A percentile compares a stretch with the other conserved stretches of the same genome.
Conservation (phyloP, 2,888 invertebrate species). For the Cinara cedri region DNA sequence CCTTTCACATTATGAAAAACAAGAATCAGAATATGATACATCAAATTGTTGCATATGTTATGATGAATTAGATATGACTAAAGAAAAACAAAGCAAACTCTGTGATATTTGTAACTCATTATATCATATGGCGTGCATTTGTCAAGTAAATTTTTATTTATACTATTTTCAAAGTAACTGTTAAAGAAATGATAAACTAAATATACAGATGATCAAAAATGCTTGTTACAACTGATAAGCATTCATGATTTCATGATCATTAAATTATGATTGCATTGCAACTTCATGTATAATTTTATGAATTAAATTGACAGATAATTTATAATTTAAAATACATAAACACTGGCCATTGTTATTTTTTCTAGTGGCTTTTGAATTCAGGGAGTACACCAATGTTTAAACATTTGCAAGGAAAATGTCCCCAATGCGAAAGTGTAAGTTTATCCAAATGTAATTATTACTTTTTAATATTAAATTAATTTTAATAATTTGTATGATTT, state of each 20-base stretch:
- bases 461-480: not conserved
- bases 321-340: not conserved
- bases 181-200: too few species aligned
- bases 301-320: not conserved
- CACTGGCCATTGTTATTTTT: not conserved
- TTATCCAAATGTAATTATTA: not conserved
- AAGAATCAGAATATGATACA: not conserved
- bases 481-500: not conserved
- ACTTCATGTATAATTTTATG: too few species aligned
- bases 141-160: constrained; percentile 29
- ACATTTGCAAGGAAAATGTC: constrained; percentile 52
- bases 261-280: too few species aligned
- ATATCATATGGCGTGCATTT: constrained; percentile 46
- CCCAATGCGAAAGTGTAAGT: constrained; percentile 46
- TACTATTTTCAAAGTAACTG: not conserved
- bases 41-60: constrained; percentile 47
- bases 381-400: constrained; percentile 48
- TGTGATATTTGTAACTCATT: constrained; percentile 39
- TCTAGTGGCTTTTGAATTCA: constrained; percentile 45
- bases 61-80: constrained; percentile 10
- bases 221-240: not conserved
- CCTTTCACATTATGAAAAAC: constrained; percentile 19
- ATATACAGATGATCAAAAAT: not conserved
- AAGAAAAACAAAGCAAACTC: constrained; percentile 27
- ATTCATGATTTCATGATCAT: too few species aligned